phyloP scores from a whole-genome alignment of 2,888 invertebrate genomes.

The Platycheirus rosarum region DNA sequence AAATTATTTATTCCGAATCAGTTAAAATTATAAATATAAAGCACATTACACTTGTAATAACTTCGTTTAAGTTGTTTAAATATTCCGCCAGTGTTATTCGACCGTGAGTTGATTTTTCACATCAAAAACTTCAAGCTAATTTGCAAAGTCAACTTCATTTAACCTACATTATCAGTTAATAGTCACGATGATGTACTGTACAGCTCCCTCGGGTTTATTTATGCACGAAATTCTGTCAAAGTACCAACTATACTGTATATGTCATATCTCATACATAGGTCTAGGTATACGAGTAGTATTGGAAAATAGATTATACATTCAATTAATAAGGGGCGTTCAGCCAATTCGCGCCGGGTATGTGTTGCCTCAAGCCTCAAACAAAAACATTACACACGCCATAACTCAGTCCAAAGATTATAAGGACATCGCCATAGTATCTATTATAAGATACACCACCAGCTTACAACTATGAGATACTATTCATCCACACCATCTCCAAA shows the following conservation, averaged over 20 bases:
- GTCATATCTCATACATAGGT: too few species aligned
- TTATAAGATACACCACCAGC: conserved; percentile 1
- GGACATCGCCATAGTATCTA: conserved; percentile 12
- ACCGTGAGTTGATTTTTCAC: conserved; percentile 3
- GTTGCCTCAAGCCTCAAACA: conserved; percentile 3
- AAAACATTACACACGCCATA: conserved; percentile 48
- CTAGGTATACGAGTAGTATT: too few species aligned
- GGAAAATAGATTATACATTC: conserved; percentile 66
- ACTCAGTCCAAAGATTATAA: conserved; percentile 57
- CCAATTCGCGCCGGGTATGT: conserved; percentile 29
- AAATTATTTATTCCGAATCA: background rate
- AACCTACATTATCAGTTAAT: conserved; percentile 52
- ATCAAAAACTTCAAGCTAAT: conserved; percentile 27
- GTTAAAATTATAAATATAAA: background rate
- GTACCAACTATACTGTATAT: background rate
- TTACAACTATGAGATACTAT: conserved; percentile 18
- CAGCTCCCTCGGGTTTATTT: background rate
- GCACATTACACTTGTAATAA: background rate
- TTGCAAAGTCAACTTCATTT: conserved; percentile 61
- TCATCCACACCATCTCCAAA: conserved; percentile 5
- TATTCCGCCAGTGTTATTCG: background rate
- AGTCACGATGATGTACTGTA: conserved; percentile 1
- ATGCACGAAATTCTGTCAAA: background rate
- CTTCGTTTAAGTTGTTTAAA: background rate
- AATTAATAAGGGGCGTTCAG: conserved; percentile 66